A percentile compares a stretch with the other conserved stretches of the same genome.
Conservation (phyloP, 2,888 invertebrate species). For the Caenorhabditis doughertyi region DNA sequence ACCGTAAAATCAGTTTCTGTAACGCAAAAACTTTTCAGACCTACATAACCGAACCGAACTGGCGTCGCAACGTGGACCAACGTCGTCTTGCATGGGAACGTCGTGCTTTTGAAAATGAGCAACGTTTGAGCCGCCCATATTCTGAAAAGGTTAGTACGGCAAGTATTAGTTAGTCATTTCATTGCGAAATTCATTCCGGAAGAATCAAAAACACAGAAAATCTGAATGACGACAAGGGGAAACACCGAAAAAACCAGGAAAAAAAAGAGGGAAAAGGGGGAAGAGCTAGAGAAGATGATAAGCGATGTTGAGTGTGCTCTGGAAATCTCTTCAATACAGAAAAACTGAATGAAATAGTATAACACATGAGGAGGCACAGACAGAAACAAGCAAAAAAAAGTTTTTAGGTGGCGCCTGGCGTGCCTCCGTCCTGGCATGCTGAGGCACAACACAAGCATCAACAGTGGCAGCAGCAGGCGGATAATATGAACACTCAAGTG, state of each 20-base stretch:
- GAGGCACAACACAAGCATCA: conserved; percentile 73
- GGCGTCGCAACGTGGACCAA: conserved; percentile 78
- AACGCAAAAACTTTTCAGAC: conserved; percentile 68
- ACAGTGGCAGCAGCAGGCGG: conserved; percentile 78
- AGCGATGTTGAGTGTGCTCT: conserved; percentile 36
- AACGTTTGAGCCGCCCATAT: conserved; percentile 75
- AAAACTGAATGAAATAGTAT: conserved; percentile 13
- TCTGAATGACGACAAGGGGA: neutral
- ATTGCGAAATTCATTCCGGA: neutral
- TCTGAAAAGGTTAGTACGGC: conserved; percentile 77
- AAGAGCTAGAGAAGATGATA: conserved; percentile 43
- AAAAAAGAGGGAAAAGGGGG: conserved; percentile 20
- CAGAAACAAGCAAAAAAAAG: conserved; percentile 26
- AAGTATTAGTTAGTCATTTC: neutral
- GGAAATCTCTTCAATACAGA: conserved; percentile 16
- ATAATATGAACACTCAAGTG: conserved; percentile 67
- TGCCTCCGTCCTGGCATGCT: conserved; percentile 78
- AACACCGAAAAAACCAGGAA: conserved; percentile 27
- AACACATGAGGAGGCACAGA: conserved; percentile 41
- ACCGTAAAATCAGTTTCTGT: neutral
- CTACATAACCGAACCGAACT: conserved; percentile 79
- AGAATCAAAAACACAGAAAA: neutral
- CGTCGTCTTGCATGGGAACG: conserved; percentile 79
- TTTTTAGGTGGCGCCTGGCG: conserved; percentile 69
- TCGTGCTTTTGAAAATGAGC: conserved; percentile 76